phyloP scores from a whole-genome alignment of 2,888 invertebrate genomes.

The Alloscopus bannaensis region DNA sequence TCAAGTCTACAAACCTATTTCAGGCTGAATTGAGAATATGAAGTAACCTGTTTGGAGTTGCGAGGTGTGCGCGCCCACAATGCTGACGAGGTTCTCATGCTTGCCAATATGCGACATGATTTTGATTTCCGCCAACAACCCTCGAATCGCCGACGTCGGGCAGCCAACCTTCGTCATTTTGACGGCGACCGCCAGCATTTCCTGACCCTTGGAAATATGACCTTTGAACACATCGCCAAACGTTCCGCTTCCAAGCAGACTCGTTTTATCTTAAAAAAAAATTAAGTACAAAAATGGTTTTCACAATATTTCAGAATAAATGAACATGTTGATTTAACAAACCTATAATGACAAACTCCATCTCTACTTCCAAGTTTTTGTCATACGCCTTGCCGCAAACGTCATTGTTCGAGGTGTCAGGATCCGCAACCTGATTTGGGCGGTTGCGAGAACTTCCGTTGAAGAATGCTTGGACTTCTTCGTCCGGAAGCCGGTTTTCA shows the following conservation, averaged over 20 bases:
- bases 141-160: background rate
- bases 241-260: background rate
- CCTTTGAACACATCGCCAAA: background rate
- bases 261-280: background rate
- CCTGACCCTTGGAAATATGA: background rate
- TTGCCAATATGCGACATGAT: conserved; percentile 25
- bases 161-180: background rate
- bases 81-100: conserved; percentile 14
- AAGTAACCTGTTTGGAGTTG: conserved; percentile 17
- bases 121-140: conserved; percentile 18
- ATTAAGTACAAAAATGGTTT: background rate
- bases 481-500: background rate
- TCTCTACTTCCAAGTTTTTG: too few relatives aligned
- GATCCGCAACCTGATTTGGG: too few relatives aligned
- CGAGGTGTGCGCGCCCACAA: conserved; percentile 31
- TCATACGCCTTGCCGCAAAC: too few relatives aligned
- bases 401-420: background rate
- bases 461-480: too few relatives aligned
- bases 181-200: background rate
- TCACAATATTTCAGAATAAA: background rate
- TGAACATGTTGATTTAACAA: background rate
- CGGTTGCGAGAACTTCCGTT: too few relatives aligned
- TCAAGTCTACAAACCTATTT: too few relatives aligned
- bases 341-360: background rate
- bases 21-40: too few relatives aligned